These are phyloP conservation scores for Odontophorus gujanensis DNA, from an alignment of 2,113 vertebrate genomes.

Conservation along the genomic window DNA sequence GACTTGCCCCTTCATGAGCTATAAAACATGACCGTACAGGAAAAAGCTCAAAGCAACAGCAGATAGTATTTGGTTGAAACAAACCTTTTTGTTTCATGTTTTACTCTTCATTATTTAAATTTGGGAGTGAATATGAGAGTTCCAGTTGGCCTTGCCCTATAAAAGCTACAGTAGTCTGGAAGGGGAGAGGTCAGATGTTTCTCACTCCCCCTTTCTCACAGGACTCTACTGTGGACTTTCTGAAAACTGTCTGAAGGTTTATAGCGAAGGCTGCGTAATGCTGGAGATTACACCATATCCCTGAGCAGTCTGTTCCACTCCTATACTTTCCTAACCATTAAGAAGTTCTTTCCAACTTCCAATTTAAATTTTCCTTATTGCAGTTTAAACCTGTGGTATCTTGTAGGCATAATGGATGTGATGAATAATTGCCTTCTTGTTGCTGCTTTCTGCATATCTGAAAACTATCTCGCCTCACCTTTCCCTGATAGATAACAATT, in stretches of 20 bases:
- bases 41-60: neutral
- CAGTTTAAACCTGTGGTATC: neutral
- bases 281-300: neutral
- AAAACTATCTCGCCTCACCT: neutral
- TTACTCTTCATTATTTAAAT: neutral
- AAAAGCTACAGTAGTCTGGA: neutral
- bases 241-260: neutral
- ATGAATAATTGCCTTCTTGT: neutral
- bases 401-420: neutral
- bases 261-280: neutral
- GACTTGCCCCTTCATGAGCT: neutral
- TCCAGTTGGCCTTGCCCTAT: neutral
- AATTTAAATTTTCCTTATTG: constrained; percentile 1
- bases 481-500: neutral
- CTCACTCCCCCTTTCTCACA: neutral
- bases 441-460: neutral
- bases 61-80: neutral
- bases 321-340: neutral
- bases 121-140: neutral
- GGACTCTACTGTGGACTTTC: neutral
- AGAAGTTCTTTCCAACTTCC: neutral
- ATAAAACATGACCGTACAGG: neutral
- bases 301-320: constrained; percentile 16
- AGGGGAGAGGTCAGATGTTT: neutral
- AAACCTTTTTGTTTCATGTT: neutral